Conservation (phyloP, 2,797 vertebrate genomes). For the Pelobates cultripes region DNA sequence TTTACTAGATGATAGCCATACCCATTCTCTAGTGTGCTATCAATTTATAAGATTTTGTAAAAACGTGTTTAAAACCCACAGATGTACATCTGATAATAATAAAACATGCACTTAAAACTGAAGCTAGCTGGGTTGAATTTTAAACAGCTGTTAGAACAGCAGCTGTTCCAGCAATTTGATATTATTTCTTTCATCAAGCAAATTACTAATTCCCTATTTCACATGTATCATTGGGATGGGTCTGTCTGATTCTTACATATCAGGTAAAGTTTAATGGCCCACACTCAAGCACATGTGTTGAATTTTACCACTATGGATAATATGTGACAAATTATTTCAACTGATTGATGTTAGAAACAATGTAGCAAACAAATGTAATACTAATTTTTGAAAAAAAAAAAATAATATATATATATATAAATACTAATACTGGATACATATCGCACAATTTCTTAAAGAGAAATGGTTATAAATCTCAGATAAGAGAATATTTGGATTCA, state of each 20-base stretch:
- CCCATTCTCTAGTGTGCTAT: not conserved
- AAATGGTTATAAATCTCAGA: too few relatives aligned
- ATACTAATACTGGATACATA: too few relatives aligned
- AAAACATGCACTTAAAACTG: slow-evolving; percentile 37
- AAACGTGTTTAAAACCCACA: slow-evolving; percentile 2
- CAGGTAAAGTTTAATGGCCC: slow-evolving; percentile 44
- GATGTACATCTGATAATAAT: slow-evolving; percentile 38
- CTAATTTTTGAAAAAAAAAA: not conserved
- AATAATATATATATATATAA: too few relatives aligned
- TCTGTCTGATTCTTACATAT: slow-evolving; percentile 29
- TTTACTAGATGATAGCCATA: not conserved
- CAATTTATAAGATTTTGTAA: slow-evolving; percentile 15
- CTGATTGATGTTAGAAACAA: slow-evolving; percentile 30
- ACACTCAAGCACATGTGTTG: slow-evolving; percentile 40
- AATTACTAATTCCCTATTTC: slow-evolving; percentile 44
- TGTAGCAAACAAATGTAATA: not conserved
- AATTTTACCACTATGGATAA: slow-evolving; percentile 42
- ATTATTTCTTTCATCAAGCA: slow-evolving; percentile 51
- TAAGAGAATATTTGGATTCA: too few relatives aligned
- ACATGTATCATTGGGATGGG: slow-evolving; percentile 35
- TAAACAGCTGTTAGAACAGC: slow-evolving; percentile 43
- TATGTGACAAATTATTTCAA: slow-evolving; percentile 33
- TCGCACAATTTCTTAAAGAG: too few relatives aligned
- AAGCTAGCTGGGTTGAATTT: slow-evolving; percentile 25
- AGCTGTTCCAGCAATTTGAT: slow-evolving; percentile 46